Evolutionary conservation across 2,888 invertebrate genomes (phyloP).

Genomic region (Tiliacea aurago): DNA sequence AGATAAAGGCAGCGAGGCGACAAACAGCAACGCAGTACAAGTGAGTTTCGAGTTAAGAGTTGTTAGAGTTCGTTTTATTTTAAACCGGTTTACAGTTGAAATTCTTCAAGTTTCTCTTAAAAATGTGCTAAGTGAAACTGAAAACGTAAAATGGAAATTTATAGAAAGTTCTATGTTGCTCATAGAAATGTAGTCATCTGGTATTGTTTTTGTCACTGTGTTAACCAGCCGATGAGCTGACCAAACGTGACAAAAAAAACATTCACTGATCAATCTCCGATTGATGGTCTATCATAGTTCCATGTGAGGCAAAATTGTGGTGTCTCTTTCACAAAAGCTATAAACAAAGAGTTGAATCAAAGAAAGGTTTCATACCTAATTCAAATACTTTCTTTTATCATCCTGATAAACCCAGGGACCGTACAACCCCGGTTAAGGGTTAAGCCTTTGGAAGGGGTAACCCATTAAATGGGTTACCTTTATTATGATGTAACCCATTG

Average conservation of each 20-base stretch:
- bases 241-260: neutral
- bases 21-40: constrained; percentile 93
- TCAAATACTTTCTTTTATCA: no score
- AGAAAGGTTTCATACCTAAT: neutral
- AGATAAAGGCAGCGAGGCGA: constrained; percentile 92
- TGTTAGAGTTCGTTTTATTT: constrained; percentile 2
- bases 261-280: neutral
- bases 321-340: neutral
- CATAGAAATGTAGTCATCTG: neutral
- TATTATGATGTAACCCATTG: no score
- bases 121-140: neutral
- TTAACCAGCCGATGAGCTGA: neutral
- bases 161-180: constrained; percentile 21
- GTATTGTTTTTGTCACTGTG: constrained; percentile 12
- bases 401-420: no score
- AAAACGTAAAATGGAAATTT: neutral
- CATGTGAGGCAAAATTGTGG: no score
- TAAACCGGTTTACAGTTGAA: neutral
- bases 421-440: no score
- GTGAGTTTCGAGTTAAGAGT: no score
- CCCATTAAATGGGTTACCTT: no score
- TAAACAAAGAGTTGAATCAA: neutral
- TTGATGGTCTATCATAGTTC: neutral
- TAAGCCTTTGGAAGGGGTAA: no score
- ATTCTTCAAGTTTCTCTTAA: neutral